Base-by-base conservation (phyloP, 92 coral and sea anemone species). In the Phenganax stokvisi region DNA sequence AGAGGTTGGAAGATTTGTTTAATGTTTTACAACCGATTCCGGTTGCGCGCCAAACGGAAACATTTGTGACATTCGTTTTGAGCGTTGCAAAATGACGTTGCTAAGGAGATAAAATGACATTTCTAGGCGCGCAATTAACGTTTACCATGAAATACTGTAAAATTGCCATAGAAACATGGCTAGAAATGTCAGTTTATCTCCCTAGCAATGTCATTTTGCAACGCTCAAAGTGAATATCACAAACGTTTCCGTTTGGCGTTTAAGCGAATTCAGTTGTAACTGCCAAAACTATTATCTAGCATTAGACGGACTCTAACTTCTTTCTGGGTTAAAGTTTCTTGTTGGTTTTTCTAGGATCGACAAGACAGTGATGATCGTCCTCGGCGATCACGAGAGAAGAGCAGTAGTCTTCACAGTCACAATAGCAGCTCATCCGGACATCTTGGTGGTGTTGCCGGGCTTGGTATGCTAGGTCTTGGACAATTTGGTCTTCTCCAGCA, bases 301-400 rank as follows among this genome's bases (percentile, higher is more conserved):
- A 37, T 47, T 17, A 53, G 16, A 9, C 0, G 3, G 54, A 16
- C 9, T 30, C 70, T 60, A 54, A 53, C n/a, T 10, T 51, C 16
- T 67, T 10, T 15, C 1, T 20, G 25, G 56, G 54, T 52, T 61
- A 12, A 69, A 69, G 53, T 52, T n/a, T 53, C 44, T 52, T 27
- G 10, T 72, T 6, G 3, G 17, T 30, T 79, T 20, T 37, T 37
- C 1, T 54, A 93, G 97, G 96, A 88, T 85, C 92, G 92, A 20
- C 88, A 87, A 53, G 96, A 91, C 54, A 87, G 87, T 16, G 88
- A 85, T 69, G 83, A 84, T 8, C 72, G 89, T 31, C 87, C 80
- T 54, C 88, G 90, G 68, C 78, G 96, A 3, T 76, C 90, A 8
- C 79, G 87, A 12, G 81, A 77, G 57, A 77, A 37, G 51, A 51